These are phyloP conservation scores for Lasioglossum vierecki DNA, from an alignment of 2,888 invertebrate species.

Conservation along the genomic window DNA sequence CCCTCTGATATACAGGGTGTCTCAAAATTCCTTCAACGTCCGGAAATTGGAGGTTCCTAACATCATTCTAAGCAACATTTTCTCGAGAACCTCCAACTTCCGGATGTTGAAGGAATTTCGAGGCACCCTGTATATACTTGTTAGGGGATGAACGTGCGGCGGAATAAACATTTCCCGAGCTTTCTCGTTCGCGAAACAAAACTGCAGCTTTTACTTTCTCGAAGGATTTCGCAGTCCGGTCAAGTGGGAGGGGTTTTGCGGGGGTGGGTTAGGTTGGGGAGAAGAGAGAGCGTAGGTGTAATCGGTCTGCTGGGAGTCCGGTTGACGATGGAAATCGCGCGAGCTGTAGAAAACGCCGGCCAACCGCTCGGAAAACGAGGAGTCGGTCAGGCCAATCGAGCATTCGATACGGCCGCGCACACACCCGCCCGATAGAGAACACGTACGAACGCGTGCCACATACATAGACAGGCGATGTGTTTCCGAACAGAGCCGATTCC, in stretches of 20 bases:
- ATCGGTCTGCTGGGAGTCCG: slow-evolving; percentile 73
- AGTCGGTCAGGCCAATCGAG: slow-evolving; percentile 48
- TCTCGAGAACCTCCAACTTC: no score
- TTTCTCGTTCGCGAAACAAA: not conserved
- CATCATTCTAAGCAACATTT: no score
- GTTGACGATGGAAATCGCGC: slow-evolving; percentile 48
- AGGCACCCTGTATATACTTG: no score
- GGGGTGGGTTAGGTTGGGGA: not conserved
- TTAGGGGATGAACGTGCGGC: no score
- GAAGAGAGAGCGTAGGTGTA: slow-evolving; percentile 47
- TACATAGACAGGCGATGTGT: not conserved
- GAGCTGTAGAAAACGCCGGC: slow-evolving; percentile 27
- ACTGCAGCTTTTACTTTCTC: not conserved
- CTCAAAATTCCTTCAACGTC: no score
- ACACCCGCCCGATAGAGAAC: no score
- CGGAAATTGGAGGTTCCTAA: no score
- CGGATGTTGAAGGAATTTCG: no score
- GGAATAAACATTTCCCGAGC: not conserved
- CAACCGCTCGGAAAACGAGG: slow-evolving; percentile 45
- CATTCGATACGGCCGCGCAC: slow-evolving; percentile 30
- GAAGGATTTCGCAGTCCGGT: not conserved
- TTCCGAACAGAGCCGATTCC: slow-evolving; percentile 36
- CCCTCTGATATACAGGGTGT: no score
- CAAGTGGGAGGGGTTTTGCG: not conserved
- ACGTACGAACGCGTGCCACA: not conserved